Base-by-base conservation (phyloP, 2,888 invertebrate species). In the Rhamnusium bicolor region DNA sequence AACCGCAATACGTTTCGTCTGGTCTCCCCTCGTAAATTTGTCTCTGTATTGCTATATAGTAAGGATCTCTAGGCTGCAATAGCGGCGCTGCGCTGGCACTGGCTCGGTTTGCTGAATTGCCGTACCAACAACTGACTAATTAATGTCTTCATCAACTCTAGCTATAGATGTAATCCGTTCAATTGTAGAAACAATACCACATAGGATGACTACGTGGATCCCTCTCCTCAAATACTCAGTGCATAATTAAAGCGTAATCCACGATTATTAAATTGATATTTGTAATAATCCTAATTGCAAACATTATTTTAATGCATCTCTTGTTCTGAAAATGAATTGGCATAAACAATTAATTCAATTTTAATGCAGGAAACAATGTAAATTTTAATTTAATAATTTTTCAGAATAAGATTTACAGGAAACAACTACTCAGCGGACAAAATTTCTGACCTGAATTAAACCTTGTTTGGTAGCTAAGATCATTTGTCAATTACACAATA, bases 1-100 rank as follows among this genome's bases (percentile, higher is more conserved):
- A 65, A 71, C 70, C 70, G 72, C 75, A 75, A 68, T 70, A 71
- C 69, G 72, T 72, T 72, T 75, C 69, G 61, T 56, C 67, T 56
- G 18, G 54, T 46, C 53, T 46, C 46, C 14, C 56, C 32, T 65
- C 66, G 46, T 65, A 66, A 66, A 71, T 66, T 71, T 71, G 56
- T 71, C 51, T 46, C n/a, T 21, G 14, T 32, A 65, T n/a, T n/a
- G n/a, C n/a, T n/a, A n/a, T n/a, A n/a, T n/a, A n/a, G n/a, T n/a
- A n/a, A n/a, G n/a, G n/a, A n/a, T n/a, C n/a, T n/a, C n/a, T n/a
- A n/a, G n/a, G n/a, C n/a, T 56, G 66, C 56, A 67, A 46, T 24
- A 32, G 65, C 51, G 46, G 61, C 40, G 27, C n/a, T n/a, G n/a
- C n/a, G n/a, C 21, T 19, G 40, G 19, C 62, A 47, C 46, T 47